Base-by-base conservation (phyloP, 2,888 invertebrate species). In the Keiferia lycopersicella region DNA sequence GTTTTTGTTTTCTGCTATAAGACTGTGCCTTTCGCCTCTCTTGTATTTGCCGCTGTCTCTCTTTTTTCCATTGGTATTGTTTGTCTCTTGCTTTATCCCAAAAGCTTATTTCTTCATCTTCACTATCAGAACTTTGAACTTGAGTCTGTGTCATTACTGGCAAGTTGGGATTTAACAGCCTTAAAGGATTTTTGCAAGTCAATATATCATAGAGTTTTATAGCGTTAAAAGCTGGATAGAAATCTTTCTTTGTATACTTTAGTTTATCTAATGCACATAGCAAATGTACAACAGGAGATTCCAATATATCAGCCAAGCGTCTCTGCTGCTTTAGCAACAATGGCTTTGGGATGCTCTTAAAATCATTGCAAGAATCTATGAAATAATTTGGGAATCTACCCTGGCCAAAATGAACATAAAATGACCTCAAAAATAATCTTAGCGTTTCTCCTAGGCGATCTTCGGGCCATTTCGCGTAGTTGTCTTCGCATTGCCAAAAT, bases 401-500 rank as follows among this genome's bases (percentile, higher is more conserved):
- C 67, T 92, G 92, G 16, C 93, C 93, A 69, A 97, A 91, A 61
- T 93, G 88, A 0, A 89, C 79, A 73, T 94, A 95, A 66, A 97
- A 93, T 14, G 92, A 92, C 60, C 91, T 86, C 8, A 97, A 86
- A 68, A 96, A 93, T 11, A 92, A 81, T 58, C 94, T 80, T 14
- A 96, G 76, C 26, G 94, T 93, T 75, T 94, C 94, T 2, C 96
- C 97, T 1, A 96, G 86, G 61, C 94, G 92, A 76, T 95, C 94
- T 77, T 96, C 95, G 0, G 95, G 94, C 96, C 96, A 96, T 66
- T 92, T 93, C 0, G 93, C 92, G 71, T 93, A 94, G 72, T 95
- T 94, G 66, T 94, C 92, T 83, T 97, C 96, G 71, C 96, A 95
- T 84, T 96, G 93, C 95, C 95, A 95, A 80, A 96, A 96, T 38